Conservation (phyloP, 2,797 vertebrate genomes). For the Otolemur crassicaudatus region DNA sequence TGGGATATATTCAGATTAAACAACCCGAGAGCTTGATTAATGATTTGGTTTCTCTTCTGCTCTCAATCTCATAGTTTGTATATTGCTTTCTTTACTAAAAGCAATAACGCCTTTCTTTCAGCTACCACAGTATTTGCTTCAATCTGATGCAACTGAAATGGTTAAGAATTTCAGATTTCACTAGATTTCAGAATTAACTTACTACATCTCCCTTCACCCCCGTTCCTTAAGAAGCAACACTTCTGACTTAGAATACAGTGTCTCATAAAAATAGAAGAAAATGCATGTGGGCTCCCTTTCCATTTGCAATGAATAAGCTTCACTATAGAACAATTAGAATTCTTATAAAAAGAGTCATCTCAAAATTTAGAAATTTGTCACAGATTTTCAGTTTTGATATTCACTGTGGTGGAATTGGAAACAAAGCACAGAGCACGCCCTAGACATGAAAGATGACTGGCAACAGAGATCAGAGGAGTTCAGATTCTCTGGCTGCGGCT, state of each 20-base stretch:
- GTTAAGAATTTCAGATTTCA: constrained; percentile 54
- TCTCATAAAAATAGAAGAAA: not conserved
- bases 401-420: not conserved
- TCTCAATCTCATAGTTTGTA: constrained; percentile 42
- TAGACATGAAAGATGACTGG: not conserved
- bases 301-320: not conserved
- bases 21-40: constrained; percentile 43
- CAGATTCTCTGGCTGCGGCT: not conserved
- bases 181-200: constrained; percentile 51
- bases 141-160: constrained; percentile 36
- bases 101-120: constrained; percentile 28
- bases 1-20: constrained; percentile 55
- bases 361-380: constrained; percentile 40
- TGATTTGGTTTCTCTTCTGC: constrained; percentile 34
- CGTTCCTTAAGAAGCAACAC: not conserved
- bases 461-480: not conserved
- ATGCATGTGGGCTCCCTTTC: not conserved
- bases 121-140: constrained; percentile 43
- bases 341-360: not conserved
- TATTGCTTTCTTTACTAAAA: constrained; percentile 57
- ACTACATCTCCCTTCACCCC: not conserved
- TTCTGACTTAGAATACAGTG: not conserved
- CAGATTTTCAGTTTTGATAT: constrained; percentile 4
- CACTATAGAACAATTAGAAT: not conserved
- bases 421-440: not conserved